A percentile compares a stretch with the other conserved stretches of the same genome.
Evolutionary conservation across 2,888 invertebrate species (phyloP).

Genomic region (Macrosiphum euphorbiae): DNA sequence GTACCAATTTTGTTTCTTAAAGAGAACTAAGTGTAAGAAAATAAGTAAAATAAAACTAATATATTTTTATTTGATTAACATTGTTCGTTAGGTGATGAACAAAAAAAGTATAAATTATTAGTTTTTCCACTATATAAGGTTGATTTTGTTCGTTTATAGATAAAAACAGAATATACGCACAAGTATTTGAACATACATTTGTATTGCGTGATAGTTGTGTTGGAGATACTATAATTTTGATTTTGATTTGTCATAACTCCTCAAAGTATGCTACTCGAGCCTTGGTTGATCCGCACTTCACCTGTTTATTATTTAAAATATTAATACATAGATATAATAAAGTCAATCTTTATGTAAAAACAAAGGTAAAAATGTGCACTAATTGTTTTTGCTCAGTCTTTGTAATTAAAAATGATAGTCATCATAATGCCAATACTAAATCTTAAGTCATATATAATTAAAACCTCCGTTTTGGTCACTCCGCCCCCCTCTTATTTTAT

Average conservation of each 20-base stretch:
- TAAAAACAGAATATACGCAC: constrained; percentile 36
- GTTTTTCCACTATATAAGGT: neutral
- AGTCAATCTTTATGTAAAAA: neutral
- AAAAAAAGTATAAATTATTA: constrained; percentile 51
- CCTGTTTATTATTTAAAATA: constrained; percentile 70
- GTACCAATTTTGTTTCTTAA: constrained; percentile 9
- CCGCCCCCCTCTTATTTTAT: too few species aligned
- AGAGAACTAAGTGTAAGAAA: neutral
- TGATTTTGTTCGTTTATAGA: constrained; percentile 53
- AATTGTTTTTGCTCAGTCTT: constrained; percentile 27
- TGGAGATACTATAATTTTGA: constrained; percentile 49
- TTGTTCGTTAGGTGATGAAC: constrained; percentile 57
- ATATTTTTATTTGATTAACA: constrained; percentile 63
- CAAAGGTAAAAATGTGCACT: neutral
- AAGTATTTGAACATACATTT: constrained; percentile 33
- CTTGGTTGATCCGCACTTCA: constrained; percentile 93
- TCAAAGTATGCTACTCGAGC: constrained; percentile 97
- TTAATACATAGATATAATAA: neutral
- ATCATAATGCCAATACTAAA: neutral
- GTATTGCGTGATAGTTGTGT: neutral
- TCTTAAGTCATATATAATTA: too few species aligned
- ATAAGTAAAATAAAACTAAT: constrained; percentile 49
- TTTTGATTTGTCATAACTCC: constrained; percentile 77
- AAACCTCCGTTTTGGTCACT: too few species aligned
- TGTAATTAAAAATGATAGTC: neutral